These are phyloP conservation scores for Dermatophagoides farinae DNA, from an alignment of 1,140 invertebrate species.

Conservation along the genomic window DNA sequence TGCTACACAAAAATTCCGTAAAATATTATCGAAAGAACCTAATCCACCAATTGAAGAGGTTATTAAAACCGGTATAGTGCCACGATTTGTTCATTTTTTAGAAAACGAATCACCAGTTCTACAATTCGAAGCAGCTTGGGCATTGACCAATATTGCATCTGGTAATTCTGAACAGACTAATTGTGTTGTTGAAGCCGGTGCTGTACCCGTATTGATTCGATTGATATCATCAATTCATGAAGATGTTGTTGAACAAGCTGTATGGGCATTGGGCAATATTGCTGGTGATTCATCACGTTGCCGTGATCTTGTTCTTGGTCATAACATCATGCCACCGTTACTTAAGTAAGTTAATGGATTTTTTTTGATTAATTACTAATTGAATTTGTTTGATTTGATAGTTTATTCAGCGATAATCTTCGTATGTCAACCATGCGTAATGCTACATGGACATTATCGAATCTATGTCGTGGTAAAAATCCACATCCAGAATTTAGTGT, in stretches of 20 bases:
- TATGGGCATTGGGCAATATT: conserved; percentile 50
- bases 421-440: conserved; percentile 80
- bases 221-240: conserved; percentile 58
- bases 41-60: conserved; percentile 97
- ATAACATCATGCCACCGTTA: conserved; percentile 64
- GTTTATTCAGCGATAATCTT: conserved; percentile 55
- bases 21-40: conserved; percentile 78
- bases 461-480: conserved; percentile 87
- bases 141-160: conserved; percentile 88
- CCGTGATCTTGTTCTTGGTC: conserved; percentile 67
- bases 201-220: conserved; percentile 72
- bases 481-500: conserved; percentile 72
- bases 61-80: conserved; percentile 86
- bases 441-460: conserved; percentile 92
- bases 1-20: conserved; percentile 85
- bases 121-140: conserved; percentile 95
- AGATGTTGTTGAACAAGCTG: conserved; percentile 63
- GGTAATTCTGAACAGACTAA: conserved; percentile 83
- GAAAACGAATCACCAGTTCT: conserved; percentile 46
- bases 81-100: conserved; percentile 83
- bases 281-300: conserved; percentile 84
- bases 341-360: conserved; percentile 37
- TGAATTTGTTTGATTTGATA: conserved; percentile 26
- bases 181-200: conserved; percentile 78
- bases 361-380: background rate